phyloP scores from a whole-genome alignment of 37 sponge, comb jelly and placozoan species.

The Diacarnus erythraeanus region DNA sequence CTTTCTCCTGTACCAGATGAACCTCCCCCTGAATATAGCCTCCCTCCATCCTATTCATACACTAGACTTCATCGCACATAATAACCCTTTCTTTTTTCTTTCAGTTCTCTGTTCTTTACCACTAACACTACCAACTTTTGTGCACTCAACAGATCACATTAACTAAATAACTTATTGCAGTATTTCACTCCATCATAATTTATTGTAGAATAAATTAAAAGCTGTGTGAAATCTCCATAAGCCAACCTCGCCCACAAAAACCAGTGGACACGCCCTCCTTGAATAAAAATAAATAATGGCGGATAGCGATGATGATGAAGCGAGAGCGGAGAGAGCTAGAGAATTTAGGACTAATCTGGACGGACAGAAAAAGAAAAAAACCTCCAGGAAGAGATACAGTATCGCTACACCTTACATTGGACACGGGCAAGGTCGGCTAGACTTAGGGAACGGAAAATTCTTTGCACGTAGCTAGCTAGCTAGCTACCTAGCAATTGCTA shows the following conservation, averaged over 20 bases:
- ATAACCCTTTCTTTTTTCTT: not conserved
- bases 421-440: not conserved
- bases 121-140: no score
- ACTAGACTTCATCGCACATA: not conserved
- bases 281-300: slow-evolving; percentile 2
- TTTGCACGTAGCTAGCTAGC: not conserved
- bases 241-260: no score
- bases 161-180: no score
- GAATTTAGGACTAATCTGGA: slow-evolving; percentile 12
- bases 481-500: no score
- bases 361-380: not conserved
- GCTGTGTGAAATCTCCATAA: no score
- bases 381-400: slow-evolving; percentile 12
- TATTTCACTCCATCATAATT: no score
- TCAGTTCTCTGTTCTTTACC: no score
- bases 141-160: no score
- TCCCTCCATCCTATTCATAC: slow-evolving; percentile 1
- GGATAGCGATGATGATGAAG: slow-evolving; percentile 11
- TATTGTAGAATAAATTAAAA: no score
- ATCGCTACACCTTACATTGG: not conserved
- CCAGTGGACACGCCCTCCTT: not conserved
- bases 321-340: slow-evolving; percentile 14
- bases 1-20: not conserved
- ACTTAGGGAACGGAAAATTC: not conserved
- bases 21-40: slow-evolving; percentile 19